phyloP scores from a whole-genome alignment of 2,888 invertebrate genomes.

The Scaptomyza cyrtandrae region DNA sequence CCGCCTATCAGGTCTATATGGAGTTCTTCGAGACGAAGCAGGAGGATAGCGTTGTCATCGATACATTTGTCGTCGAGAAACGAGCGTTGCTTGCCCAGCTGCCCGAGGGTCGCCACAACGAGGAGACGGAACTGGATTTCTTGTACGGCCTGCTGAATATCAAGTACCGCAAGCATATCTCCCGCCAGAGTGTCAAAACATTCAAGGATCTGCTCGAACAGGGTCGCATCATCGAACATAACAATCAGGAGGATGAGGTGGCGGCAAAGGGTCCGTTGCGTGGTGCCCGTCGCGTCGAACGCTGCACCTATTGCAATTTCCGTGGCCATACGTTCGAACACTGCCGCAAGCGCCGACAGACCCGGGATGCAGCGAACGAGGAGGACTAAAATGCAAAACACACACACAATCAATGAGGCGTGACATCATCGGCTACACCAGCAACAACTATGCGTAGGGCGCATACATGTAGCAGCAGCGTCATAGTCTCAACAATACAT shows the following conservation, averaged over 20 bases:
- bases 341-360: slow-evolving; percentile 77
- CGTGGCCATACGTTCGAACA: slow-evolving; percentile 77
- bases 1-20: slow-evolving; percentile 82
- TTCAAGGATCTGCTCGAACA: slow-evolving; percentile 82
- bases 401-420: slow-evolving; percentile 11
- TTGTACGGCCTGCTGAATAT: slow-evolving; percentile 80
- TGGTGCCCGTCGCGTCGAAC: slow-evolving; percentile 61
- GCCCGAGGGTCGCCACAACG: slow-evolving; percentile 81
- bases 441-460: slow-evolving; percentile 29
- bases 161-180: slow-evolving; percentile 81
- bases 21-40: slow-evolving; percentile 81
- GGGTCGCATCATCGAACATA: slow-evolving; percentile 81
- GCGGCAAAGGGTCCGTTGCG: slow-evolving; percentile 48
- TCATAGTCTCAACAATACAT: slow-evolving; percentile 25
- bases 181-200: slow-evolving; percentile 73
- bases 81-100: slow-evolving; percentile 82
- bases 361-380: slow-evolving; percentile 16
- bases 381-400: slow-evolving; percentile 28
- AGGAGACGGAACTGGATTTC: slow-evolving; percentile 81
- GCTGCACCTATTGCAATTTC: slow-evolving; percentile 82
- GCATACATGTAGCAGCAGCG: slow-evolving; percentile 21
- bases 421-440: slow-evolving; percentile 46
- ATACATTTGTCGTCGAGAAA: slow-evolving; percentile 80
- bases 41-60: slow-evolving; percentile 68
- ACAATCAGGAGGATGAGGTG: slow-evolving; percentile 65